These are phyloP conservation scores for Phalacrocorax brasilianus DNA, from an alignment of 2,113 vertebrate species.

Conservation along the genomic window DNA sequence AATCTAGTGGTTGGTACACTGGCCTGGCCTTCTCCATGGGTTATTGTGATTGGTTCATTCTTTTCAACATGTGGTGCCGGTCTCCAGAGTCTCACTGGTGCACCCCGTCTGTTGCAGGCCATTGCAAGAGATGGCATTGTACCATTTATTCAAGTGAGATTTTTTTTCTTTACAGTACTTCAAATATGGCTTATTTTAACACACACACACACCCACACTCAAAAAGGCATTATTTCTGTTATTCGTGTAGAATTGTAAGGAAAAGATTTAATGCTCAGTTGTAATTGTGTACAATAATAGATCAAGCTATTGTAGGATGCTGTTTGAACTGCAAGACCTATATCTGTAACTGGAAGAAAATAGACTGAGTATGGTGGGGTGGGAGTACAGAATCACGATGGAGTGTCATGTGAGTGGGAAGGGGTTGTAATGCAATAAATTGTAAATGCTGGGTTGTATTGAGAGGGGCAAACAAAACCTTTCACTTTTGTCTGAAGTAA, in stretches of 20 bases:
- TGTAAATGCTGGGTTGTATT: neutral
- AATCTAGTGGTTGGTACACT: constrained; percentile 92
- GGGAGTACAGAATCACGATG: neutral
- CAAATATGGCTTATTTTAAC: neutral
- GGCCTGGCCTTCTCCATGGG: constrained; percentile 97
- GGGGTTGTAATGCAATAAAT: neutral
- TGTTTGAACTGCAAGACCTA: neutral
- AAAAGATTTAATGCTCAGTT: neutral
- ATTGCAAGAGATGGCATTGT: constrained; percentile 94
- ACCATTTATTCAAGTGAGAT: constrained; percentile 88
- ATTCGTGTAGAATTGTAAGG: neutral
- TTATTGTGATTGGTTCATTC: constrained; percentile 96
- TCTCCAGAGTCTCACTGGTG: constrained; percentile 93
- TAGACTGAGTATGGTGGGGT: neutral
- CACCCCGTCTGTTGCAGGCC: constrained; percentile 91
- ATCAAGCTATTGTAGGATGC: neutral
- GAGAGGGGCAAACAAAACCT: neutral
- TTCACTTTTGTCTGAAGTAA: neutral
- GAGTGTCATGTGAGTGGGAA: neutral
- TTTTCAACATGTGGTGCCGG: constrained; percentile 96
- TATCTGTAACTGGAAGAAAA: neutral
- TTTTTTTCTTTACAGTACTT: neutral
- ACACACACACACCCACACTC: too few relatives aligned
- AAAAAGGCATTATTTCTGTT: neutral
- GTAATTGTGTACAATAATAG: neutral